Base-by-base conservation (phyloP, 1,140 invertebrate species). In the Pogonomyrmex barbatus region DNA sequence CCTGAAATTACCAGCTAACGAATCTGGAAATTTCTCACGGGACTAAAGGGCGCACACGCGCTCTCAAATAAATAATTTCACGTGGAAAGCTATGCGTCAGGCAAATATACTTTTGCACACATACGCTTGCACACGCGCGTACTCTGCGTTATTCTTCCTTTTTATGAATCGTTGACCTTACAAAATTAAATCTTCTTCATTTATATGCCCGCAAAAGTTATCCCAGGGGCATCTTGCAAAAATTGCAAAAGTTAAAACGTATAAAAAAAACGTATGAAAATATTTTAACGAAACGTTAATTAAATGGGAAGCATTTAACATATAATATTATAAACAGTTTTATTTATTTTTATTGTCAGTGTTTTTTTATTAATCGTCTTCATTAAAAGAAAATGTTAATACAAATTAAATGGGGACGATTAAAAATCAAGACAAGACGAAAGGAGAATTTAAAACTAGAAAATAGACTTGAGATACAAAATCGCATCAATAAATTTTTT, bases 51-150 rank as follows among this genome's bases (percentile, higher is more conserved):
- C 45, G 73, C 73, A 33, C 60, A 63, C 36, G 60, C 73, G 60
- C 73, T 58, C 30, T 56, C 82, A 78, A 45, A 83, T 86, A 86
- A 82, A 86, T 71, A 86, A 86, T 86, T 86, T 71, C 33, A 82
- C 56, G 62, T 60, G 78, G 77, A 82, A 85, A 85, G 63, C 84
- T 85, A 39, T 68, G 50, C 52, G 50, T 45, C 84, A 68, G 75
- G 2, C 39, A 42, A 85, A 85, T 78, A 56, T 58, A 54, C 36
- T 76, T 67, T 62, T 17, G 39, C 45, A 47, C 45, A 52, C 30
- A 17, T 56, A 65, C 9, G 6, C 17, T 45, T 50, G 24, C 56
- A 63, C 42, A 50, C 14, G 14, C 30, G 30, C 36, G 2, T 9
- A 8, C 12, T 36, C 33, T 47, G 12, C 8, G 36, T 68, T 60